phyloP scores from a whole-genome alignment of 2,888 invertebrate species.

The Empis livida region DNA sequence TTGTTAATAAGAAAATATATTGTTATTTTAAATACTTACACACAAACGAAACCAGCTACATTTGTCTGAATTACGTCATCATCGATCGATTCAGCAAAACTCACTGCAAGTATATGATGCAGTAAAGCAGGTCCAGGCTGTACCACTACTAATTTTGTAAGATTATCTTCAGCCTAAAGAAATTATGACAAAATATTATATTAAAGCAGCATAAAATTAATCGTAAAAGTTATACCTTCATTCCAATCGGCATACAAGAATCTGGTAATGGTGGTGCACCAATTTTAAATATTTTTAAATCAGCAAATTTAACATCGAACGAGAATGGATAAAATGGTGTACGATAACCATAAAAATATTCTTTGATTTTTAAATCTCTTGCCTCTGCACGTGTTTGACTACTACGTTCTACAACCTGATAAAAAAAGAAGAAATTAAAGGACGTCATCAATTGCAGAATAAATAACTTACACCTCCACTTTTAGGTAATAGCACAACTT shows the following conservation, averaged over 20 bases:
- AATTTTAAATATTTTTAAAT: slow-evolving; percentile 85
- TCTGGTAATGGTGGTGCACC: slow-evolving; percentile 88
- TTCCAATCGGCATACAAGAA: slow-evolving; percentile 93
- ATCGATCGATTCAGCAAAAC: slow-evolving; percentile 67
- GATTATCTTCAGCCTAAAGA: slow-evolving; percentile 56
- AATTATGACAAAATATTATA: not conserved
- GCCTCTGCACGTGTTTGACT: slow-evolving; percentile 55
- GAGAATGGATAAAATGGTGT: slow-evolving; percentile 84
- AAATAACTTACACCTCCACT: slow-evolving; percentile 75
- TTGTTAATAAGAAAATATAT: not conserved
- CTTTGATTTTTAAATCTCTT: slow-evolving; percentile 68
- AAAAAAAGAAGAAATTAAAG: slow-evolving; percentile 9
- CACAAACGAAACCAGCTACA: slow-evolving; percentile 80
- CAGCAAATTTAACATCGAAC: slow-evolving; percentile 83
- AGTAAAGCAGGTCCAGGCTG: slow-evolving; percentile 61
- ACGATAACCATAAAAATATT: slow-evolving; percentile 88
- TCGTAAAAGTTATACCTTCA: slow-evolving; percentile 46
- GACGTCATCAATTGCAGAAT: slow-evolving; percentile 1
- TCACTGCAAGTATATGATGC: slow-evolving; percentile 81
- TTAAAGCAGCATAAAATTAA: no score
- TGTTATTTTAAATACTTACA: slow-evolving; percentile 57
- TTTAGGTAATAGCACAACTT: slow-evolving; percentile 84
- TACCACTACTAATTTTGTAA: slow-evolving; percentile 75
- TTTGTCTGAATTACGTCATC: slow-evolving; percentile 81
- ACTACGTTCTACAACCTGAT: slow-evolving; percentile 74